Percentiles rank a stretch among this genome's conserved stretches.
Evolutionary conservation across 2,113 vertebrate genomes (phyloP).

Genomic region (Heptranchias perlo): DNA sequence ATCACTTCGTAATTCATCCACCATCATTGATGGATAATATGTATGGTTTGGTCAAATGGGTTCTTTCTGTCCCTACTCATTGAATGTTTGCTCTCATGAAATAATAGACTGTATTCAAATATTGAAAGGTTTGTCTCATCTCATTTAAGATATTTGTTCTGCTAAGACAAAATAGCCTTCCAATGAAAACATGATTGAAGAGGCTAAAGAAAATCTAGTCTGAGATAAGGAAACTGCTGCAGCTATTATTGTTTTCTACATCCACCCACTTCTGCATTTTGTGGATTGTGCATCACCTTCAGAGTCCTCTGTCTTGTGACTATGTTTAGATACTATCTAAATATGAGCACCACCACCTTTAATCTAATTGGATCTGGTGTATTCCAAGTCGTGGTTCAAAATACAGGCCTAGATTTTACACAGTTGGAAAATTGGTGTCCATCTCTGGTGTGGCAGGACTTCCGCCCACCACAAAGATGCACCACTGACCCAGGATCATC

Average conservation of each 20-base stretch:
- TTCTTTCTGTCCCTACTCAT: background rate
- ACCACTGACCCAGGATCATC: too few species aligned
- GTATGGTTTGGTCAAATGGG: background rate
- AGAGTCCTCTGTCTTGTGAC: conserved; percentile 92
- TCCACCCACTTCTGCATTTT: conserved; percentile 78
- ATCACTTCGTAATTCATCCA: background rate
- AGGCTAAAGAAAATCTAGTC: background rate
- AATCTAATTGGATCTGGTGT: conserved; percentile 63
- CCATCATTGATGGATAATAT: background rate
- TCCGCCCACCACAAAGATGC: too few species aligned
- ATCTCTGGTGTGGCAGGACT: too few species aligned
- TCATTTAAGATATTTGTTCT: background rate
- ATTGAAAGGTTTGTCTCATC: background rate
- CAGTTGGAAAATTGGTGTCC: too few species aligned
- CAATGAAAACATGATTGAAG: background rate
- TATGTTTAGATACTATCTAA: conserved; percentile 92
- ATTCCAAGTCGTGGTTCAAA: conserved; percentile 48
- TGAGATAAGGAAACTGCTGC: background rate
- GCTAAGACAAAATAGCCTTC: background rate
- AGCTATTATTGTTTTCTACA: background rate
- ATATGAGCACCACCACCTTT: conserved; percentile 72
- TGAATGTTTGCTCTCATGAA: background rate
- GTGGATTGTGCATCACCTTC: conserved; percentile 96
- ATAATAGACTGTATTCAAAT: background rate
- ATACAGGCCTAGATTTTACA: background rate